Conservation (phyloP, 1,140 invertebrate species). For the Saccostrea glomerata region DNA sequence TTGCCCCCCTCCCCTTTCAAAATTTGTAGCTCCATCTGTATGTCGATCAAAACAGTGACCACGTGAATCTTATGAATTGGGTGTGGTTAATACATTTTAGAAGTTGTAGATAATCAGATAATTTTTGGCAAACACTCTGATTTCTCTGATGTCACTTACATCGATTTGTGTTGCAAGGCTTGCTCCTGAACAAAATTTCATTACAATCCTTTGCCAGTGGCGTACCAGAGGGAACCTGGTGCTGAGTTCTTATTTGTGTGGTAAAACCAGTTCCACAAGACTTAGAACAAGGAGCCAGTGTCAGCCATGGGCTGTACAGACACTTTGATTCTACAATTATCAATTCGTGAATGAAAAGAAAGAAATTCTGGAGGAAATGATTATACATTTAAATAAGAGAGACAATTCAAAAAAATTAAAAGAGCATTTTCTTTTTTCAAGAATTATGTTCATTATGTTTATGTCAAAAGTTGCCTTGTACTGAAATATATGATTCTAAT, state of each 20-base stretch:
- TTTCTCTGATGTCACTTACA: neutral
- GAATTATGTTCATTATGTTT: too few species aligned
- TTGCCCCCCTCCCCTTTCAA: too few species aligned
- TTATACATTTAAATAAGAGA: neutral
- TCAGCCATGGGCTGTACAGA: neutral
- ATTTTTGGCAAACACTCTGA: neutral
- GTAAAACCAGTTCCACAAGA: neutral
- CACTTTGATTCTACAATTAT: neutral
- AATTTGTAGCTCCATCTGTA: too few species aligned
- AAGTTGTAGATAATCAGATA: too few species aligned
- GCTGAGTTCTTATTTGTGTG: neutral
- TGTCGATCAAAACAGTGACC: neutral
- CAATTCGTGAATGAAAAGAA: neutral
- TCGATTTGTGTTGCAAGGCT: neutral
- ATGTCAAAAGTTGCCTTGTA: too few species aligned
- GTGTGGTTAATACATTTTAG: too few species aligned
- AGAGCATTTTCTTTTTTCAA: too few species aligned
- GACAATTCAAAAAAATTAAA: neutral
- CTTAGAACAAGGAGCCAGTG: neutral
- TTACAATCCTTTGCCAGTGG: neutral
- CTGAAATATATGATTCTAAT: too few species aligned
- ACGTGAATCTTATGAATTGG: too few species aligned
- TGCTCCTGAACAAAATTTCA: neutral
- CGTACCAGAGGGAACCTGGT: neutral
- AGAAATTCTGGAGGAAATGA: neutral